These are phyloP conservation scores for Takifugu flavidus DNA, from an alignment of 2,113 vertebrate species.

Conservation along the genomic window DNA sequence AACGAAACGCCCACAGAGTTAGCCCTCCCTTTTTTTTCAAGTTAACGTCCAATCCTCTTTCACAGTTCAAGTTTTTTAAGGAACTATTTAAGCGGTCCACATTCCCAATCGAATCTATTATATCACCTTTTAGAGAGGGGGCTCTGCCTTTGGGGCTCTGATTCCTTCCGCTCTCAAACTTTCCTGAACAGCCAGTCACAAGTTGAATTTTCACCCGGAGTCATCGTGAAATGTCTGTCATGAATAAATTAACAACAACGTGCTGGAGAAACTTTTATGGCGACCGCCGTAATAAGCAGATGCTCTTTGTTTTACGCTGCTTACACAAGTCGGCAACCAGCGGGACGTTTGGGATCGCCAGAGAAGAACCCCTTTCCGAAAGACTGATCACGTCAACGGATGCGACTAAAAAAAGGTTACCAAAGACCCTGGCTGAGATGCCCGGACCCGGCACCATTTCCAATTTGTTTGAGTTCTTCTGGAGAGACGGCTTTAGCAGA, in stretches of 20 bases:
- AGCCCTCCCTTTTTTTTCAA: slow-evolving; percentile 43
- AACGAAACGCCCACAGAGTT: slow-evolving; percentile 51
- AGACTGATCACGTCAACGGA: slow-evolving; percentile 18
- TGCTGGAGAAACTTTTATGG: slow-evolving; percentile 40
- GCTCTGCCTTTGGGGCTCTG: slow-evolving; percentile 2
- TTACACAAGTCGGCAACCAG: slow-evolving; percentile 69
- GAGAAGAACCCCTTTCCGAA: slow-evolving; percentile 31
- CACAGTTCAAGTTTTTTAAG: slow-evolving; percentile 26
- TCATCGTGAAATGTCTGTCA: slow-evolving; percentile 67
- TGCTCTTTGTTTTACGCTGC: slow-evolving; percentile 46
- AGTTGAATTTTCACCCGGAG: too few species aligned
- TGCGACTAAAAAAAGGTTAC: slow-evolving; percentile 14
- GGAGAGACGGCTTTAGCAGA: slow-evolving; percentile 84
- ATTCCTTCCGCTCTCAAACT: background rate
- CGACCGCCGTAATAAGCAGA: slow-evolving; percentile 33
- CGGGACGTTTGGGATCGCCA: slow-evolving; percentile 54
- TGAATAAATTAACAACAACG: slow-evolving; percentile 51
- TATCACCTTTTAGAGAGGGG: background rate
- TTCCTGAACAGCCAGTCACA: background rate
- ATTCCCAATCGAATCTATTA: slow-evolving; percentile 3
- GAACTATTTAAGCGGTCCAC: slow-evolving; percentile 29
- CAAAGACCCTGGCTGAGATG: slow-evolving; percentile 83
- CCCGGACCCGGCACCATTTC: slow-evolving; percentile 82
- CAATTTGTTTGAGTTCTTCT: slow-evolving; percentile 88
- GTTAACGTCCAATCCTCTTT: slow-evolving; percentile 55